Evolutionary conservation across 2,888 invertebrate genomes (phyloP), one percentile per base, ranked within the genome.

Genomic region (Metopia argyrocephala): DNA sequence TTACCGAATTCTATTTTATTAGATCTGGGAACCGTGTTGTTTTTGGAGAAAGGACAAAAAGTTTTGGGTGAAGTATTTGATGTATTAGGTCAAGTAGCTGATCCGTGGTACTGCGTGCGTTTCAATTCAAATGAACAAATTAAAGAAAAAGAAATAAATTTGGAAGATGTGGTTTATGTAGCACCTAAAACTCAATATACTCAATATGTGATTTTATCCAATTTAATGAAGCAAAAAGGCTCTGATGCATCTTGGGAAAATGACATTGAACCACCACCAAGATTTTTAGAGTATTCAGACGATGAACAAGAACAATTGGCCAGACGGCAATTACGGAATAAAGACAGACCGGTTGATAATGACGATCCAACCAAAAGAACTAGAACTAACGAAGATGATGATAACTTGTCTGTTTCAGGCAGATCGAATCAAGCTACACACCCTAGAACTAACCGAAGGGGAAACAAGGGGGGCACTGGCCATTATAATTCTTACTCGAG

Each of bases 181-280:
- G 97, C 97, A 21, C 97, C 97, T 0, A 92, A 93, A 85, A 94
- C 94, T 1, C 91, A 93, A 38, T 94, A 96, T 88, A 95, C 96
- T 52, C 93, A 93, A 82, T 94, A 94, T 84, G 94, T 97, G 18
- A 95, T 96, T 87, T 89, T 96, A 23, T 91, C 93, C 1, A 94
- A 95, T 85, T 92, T 97, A 50, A 91, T 86, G 89, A 96, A 95
- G 89, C 89, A 94, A 73, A 95, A 94, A 90, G 97, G 97, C 5
- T 95, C 94, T 0, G 98, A 98, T 91, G 97, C 97, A 0, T 95
- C 96, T 0, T 97, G 96, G 95, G 92, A 94, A 84, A 92, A 96
- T 87, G 96, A 97, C 88, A 91, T 94, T 56, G 98, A 98, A 89
- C 93, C 94, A 15, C 97, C 97, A 0, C 91, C 92, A 0, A 92